phyloP scores from a whole-genome alignment of 2,888 invertebrate genomes.

The Amphipyra tragopoginis region DNA sequence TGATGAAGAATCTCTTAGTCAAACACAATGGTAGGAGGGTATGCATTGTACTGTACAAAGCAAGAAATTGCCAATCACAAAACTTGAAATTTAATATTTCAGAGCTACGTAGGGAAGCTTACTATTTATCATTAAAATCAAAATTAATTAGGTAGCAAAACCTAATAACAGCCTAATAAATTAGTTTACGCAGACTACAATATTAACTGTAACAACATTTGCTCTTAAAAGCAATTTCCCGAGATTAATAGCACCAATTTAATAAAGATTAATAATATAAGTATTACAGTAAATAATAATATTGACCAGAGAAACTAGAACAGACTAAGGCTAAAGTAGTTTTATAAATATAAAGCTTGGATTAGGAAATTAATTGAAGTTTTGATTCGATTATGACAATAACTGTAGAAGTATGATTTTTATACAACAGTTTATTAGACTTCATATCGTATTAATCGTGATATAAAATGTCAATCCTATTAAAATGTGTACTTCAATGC shows the following conservation, averaged over 20 bases:
- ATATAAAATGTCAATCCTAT: no score
- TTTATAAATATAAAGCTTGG: constrained; percentile 4
- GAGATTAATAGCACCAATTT: constrained; percentile 1
- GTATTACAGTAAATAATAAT: constrained; percentile 14
- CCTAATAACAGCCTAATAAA: constrained; percentile 34
- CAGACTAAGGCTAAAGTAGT: not conserved
- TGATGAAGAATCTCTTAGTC: no score
- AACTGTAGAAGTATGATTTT: not conserved
- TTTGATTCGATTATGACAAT: not conserved
- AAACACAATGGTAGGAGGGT: no score
- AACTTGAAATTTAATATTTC: constrained; percentile 17
- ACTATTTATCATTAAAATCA: constrained; percentile 21
- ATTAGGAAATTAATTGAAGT: constrained; percentile 10
- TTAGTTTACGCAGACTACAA: constrained; percentile 40
- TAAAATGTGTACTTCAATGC: not conserved
- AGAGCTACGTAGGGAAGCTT: constrained; percentile 2
- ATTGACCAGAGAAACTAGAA: constrained; percentile 21
- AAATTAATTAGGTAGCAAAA: constrained; percentile 38
- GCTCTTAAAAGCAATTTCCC: constrained; percentile 30
- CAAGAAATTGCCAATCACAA: not conserved
- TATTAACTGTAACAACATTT: constrained; percentile 32
- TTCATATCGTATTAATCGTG: no score
- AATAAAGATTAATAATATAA: constrained; percentile 22
- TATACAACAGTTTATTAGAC: no score
- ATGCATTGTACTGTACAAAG: not conserved